Percentiles rank a stretch among this genome's conserved stretches.
These are phyloP conservation scores for Lymantria monacha DNA, from an alignment of 2,888 invertebrate species.

Conservation along the genomic window DNA sequence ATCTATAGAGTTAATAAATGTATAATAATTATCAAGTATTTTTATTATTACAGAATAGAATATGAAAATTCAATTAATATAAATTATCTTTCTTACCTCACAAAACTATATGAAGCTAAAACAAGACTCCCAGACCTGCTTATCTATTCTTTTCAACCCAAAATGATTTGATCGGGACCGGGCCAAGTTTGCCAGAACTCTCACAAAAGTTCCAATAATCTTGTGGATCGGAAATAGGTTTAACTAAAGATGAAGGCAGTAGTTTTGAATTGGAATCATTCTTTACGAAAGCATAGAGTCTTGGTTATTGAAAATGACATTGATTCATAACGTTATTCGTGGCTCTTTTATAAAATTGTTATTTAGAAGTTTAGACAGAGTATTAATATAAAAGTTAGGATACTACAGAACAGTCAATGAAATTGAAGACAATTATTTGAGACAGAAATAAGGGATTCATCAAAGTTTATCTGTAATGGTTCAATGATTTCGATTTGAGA, in stretches of 20 bases:
- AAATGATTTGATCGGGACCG: slow-evolving; percentile 72
- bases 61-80: slow-evolving; percentile 24
- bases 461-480: too few relatives aligned
- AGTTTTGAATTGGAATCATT: slow-evolving; percentile 65
- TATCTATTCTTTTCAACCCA: slow-evolving; percentile 65
- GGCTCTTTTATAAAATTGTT: slow-evolving; percentile 29
- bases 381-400: neutral
- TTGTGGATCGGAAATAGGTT: slow-evolving; percentile 66
- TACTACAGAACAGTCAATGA: neutral
- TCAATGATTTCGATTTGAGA: too few relatives aligned
- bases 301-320: slow-evolving; percentile 58
- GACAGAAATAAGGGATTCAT: too few relatives aligned
- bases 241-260: slow-evolving; percentile 64
- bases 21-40: neutral
- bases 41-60: slow-evolving; percentile 3
- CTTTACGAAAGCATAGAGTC: slow-evolving; percentile 49
- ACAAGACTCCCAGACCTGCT: slow-evolving; percentile 46
- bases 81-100: slow-evolving; percentile 44
- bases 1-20: too few relatives aligned
- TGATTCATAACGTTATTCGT: slow-evolving; percentile 55
- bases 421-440: neutral
- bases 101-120: slow-evolving; percentile 43
- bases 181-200: slow-evolving; percentile 55
- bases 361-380: slow-evolving; percentile 15
- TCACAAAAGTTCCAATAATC: slow-evolving; percentile 59